Conservation (phyloP, 2,797 vertebrate genomes). For the Capromys pilorides region DNA sequence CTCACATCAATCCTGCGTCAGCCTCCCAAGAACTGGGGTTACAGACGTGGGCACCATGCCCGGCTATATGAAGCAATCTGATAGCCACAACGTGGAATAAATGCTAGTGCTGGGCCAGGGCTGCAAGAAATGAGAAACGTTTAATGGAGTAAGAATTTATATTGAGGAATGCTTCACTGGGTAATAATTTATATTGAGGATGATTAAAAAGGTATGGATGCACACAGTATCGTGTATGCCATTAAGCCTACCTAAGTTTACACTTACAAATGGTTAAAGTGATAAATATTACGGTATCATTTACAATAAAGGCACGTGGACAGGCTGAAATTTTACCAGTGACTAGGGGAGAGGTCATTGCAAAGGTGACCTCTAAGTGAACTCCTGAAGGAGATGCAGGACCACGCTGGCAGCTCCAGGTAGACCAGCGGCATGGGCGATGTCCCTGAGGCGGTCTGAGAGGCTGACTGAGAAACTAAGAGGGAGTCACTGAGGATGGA, state of each 20-base stretch:
- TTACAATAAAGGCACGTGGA: neutral
- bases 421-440: neutral
- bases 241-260: neutral
- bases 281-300: neutral
- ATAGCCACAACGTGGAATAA: neutral
- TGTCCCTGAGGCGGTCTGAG: neutral
- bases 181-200: neutral
- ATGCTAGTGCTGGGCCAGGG: neutral
- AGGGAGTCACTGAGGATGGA: neutral
- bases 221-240: neutral
- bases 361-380: neutral
- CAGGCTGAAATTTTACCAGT: neutral
- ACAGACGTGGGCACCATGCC: too few relatives aligned
- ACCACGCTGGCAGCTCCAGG: neutral
- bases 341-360: neutral
- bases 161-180: neutral
- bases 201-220: neutral
- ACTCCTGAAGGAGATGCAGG: neutral
- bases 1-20: too few relatives aligned
- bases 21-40: too few relatives aligned
- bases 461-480: neutral
- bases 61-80: neutral
- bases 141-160: neutral
- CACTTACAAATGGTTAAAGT: neutral
- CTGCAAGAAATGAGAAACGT: neutral